Percentiles rank a stretch among this genome's conserved stretches.
phyloP scores from a whole-genome alignment of 2,888 invertebrate species.

The Harpalus rubripes region DNA sequence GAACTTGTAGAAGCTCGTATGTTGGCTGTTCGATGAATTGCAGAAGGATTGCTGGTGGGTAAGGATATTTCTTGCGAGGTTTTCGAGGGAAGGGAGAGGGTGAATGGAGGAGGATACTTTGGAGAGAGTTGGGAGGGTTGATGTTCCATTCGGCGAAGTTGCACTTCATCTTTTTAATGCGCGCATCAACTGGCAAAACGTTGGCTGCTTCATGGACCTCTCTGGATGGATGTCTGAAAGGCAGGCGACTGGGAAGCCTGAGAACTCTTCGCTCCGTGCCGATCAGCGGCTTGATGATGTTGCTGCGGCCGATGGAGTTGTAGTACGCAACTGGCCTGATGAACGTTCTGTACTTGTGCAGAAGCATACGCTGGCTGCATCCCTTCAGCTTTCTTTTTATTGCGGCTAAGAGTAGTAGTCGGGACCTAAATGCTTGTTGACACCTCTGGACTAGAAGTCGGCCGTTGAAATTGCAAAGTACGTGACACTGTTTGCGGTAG shows the following conservation, averaged over 20 bases:
- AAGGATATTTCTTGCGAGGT: not conserved
- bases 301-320: not conserved
- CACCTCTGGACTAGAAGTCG: not conserved
- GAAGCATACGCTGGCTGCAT: not conserved
- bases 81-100: not conserved
- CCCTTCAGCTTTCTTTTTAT: not conserved
- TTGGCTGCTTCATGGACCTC: not conserved
- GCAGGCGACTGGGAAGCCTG: not conserved
- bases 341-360: not conserved
- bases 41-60: not conserved
- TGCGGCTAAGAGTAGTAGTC: not conserved
- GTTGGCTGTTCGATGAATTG: not conserved
- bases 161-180: not conserved
- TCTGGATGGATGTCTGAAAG: not conserved
- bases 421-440: not conserved
- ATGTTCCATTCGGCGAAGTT: not conserved
- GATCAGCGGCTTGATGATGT: not conserved
- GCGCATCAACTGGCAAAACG: not conserved
- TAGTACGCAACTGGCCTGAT: not conserved
- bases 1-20: not conserved
- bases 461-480: not conserved
- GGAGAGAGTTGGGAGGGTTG: not conserved
- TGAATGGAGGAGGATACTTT: not conserved
- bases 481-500: not conserved
- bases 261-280: not conserved